These are phyloP conservation scores for Philonicus albiceps DNA, from an alignment of 2,888 invertebrate genomes.

Conservation along the genomic window DNA sequence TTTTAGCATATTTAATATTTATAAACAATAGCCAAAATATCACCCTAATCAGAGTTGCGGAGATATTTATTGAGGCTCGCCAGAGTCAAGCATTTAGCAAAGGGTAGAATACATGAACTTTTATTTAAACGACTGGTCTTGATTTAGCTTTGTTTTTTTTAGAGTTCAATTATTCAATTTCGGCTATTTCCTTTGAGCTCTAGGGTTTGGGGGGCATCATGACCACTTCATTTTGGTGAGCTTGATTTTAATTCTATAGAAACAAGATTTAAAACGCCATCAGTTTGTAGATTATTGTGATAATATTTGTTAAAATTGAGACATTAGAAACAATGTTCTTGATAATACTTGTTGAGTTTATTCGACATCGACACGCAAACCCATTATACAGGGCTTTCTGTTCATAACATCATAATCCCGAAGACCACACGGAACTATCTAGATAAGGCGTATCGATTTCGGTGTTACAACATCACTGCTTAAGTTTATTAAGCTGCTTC, in stretches of 20 bases:
- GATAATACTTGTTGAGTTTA: not conserved
- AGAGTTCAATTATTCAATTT: no score
- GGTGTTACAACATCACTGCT: not conserved
- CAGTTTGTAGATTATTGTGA: not conserved
- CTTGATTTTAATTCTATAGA: not conserved
- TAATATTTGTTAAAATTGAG: not conserved
- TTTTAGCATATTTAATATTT: not conserved
- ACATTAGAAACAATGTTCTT: not conserved
- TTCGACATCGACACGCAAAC: not conserved
- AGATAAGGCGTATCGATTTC: not conserved
- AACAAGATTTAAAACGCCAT: not conserved
- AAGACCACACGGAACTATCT: not conserved
- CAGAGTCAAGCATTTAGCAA: no score
- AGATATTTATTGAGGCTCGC: no score
- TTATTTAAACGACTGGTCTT: no score
- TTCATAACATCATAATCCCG: not conserved
- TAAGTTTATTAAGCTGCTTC: not conserved
- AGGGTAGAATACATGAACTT: no score
- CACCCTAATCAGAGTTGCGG: no score
- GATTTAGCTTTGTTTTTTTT: no score
- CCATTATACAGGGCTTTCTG: not conserved
- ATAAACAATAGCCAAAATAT: not conserved
- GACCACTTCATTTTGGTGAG: no score
- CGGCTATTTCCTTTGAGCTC: no score
- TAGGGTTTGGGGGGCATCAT: no score